Conservation (phyloP, 2,888 invertebrate species). For the Campopleginae sp. region DNA sequence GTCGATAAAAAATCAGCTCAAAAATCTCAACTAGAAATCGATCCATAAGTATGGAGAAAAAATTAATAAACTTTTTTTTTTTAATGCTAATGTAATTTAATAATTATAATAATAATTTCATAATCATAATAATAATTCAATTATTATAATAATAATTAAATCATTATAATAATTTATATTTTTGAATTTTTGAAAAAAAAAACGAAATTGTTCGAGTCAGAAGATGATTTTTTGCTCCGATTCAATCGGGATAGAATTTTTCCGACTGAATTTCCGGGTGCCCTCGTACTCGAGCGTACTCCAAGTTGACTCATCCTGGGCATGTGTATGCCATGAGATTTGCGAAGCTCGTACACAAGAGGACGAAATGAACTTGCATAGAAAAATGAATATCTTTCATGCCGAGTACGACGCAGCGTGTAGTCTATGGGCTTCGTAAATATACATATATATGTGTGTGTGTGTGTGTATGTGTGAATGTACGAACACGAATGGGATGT, state of each 20-base stretch:
- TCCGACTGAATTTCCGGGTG: background rate
- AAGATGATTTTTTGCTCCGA: background rate
- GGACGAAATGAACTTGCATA: slow-evolving; percentile 61
- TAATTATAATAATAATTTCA: too few relatives aligned
- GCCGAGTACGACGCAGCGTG: slow-evolving; percentile 1
- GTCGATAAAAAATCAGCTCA: too few relatives aligned
- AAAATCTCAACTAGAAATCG: too few relatives aligned
- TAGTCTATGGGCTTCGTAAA: background rate
- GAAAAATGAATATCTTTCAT: slow-evolving; percentile 64
- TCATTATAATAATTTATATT: too few relatives aligned
- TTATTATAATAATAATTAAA: too few relatives aligned
- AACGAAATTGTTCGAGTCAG: background rate
- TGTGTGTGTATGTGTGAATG: background rate
- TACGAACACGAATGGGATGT: slow-evolving; percentile 4
- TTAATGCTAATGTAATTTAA: too few relatives aligned
- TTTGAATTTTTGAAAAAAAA: too few relatives aligned
- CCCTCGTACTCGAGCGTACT: background rate
- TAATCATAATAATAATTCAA: too few relatives aligned
- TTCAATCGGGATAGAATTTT: background rate
- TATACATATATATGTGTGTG: background rate
- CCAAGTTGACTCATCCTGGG: background rate
- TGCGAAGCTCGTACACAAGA: slow-evolving; percentile 31
- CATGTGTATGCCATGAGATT: slow-evolving; percentile 30
- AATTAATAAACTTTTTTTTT: too few relatives aligned
- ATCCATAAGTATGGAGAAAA: too few relatives aligned